Conservation (phyloP, 2,888 invertebrate species). For the Mamestra brassicae region DNA sequence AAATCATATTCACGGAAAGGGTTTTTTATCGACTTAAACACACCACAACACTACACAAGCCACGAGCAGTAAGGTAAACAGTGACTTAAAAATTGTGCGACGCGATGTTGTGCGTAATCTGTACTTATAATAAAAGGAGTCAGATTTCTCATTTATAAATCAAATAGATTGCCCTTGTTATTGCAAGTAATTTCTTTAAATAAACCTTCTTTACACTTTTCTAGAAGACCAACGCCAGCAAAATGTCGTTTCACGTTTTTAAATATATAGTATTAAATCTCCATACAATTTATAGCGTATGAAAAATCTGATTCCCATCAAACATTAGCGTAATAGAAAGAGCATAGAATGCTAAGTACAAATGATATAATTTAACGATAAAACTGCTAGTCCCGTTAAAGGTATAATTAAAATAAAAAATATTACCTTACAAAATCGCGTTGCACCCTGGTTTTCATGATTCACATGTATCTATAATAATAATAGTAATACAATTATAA, state of each 20-base stretch:
- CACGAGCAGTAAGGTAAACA: conserved; percentile 89
- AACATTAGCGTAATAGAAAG: conserved; percentile 88
- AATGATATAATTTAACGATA: conserved; percentile 88
- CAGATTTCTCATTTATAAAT: conserved; percentile 79
- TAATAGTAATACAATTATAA: conserved; percentile 88
- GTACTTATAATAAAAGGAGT: conserved; percentile 81
- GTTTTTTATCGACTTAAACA: conserved; percentile 89
- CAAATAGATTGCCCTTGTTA: conserved; percentile 51
- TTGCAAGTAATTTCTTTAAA: conserved; percentile 46
- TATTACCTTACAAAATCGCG: conserved; percentile 85
- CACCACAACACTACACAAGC: conserved; percentile 82
- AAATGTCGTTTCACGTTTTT: conserved; percentile 41
- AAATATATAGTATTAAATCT: conserved; percentile 56
- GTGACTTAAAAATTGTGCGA: conserved; percentile 85
- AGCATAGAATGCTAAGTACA: conserved; percentile 90
- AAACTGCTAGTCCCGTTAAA: conserved; percentile 89
- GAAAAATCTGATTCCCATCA: conserved; percentile 87
- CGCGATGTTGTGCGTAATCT: conserved; percentile 84
- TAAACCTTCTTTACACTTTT: conserved; percentile 57
- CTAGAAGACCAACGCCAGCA: conserved; percentile 52
- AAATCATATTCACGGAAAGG: conserved; percentile 80
- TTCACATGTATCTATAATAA: conserved; percentile 88
- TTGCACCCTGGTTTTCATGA: conserved; percentile 90
- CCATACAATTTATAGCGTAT: conserved; percentile 61
- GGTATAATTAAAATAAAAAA: conserved; percentile 76